These are phyloP conservation scores for Channa argus DNA, from an alignment of 2,113 vertebrate species.

Conservation along the genomic window DNA sequence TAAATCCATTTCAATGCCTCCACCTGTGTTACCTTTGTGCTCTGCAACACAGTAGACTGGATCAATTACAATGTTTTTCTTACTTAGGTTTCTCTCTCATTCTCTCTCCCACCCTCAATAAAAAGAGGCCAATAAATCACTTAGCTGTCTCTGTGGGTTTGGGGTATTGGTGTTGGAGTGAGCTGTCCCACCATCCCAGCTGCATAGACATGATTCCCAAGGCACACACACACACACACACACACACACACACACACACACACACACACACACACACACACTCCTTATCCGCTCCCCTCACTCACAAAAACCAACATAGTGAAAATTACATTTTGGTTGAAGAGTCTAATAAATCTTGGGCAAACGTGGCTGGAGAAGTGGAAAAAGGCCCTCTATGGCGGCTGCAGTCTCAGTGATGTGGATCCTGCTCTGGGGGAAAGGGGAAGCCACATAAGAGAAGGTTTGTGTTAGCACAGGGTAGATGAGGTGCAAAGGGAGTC, in stretches of 20 bases:
- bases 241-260: conserved; percentile 4
- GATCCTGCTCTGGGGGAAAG: conserved; percentile 63
- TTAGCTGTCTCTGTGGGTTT: conserved; percentile 70
- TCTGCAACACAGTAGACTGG: conserved; percentile 54
- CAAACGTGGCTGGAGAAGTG: conserved; percentile 71
- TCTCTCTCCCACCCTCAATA: conserved; percentile 70
- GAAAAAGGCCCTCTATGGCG: conserved; percentile 67
- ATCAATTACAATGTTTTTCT: conserved; percentile 79
- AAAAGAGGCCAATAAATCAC: conserved; percentile 80
- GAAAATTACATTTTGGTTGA: conserved; percentile 81
- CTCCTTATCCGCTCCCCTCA: conserved; percentile 51
- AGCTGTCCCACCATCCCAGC: conserved; percentile 65
- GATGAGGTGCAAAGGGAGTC: conserved; percentile 68
- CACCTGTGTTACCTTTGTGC: conserved; percentile 70
- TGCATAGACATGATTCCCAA: conserved; percentile 68
- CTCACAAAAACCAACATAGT: conserved; percentile 78
- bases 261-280: conserved; percentile 15
- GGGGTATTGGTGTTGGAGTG: conserved; percentile 76
- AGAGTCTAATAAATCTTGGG: conserved; percentile 80
- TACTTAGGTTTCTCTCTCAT: conserved; percentile 73
- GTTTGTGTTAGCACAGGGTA: conserved; percentile 71
- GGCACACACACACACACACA: conserved; percentile 14
- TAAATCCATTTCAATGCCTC: conserved; percentile 49
- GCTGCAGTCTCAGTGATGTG: conserved; percentile 70
- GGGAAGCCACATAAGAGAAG: conserved; percentile 80